Base-by-base conservation (phyloP, 2,113 vertebrate species). In the Onychostoma macrolepis region DNA sequence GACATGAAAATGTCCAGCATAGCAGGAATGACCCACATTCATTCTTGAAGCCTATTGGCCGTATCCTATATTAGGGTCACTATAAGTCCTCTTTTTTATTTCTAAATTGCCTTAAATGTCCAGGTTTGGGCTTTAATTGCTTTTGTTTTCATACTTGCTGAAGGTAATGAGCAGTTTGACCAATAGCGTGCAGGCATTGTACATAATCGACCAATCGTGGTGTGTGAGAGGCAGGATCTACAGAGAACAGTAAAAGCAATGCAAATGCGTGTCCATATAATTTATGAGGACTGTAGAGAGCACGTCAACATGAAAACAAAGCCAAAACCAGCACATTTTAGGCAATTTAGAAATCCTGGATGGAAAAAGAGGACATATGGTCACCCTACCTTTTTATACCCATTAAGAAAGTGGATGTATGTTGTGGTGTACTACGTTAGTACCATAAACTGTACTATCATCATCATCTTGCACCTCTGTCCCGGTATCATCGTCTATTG, bases 401-500 rank as follows among this genome's bases (percentile, higher is more conserved):
- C 38, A 75, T 43, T 45, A 53, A 56, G 17, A 79, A 53, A 79
- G 36, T 61, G 78, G 53, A 61, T 80, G 56, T 80, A n/a, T 41
- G 78, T 58, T 58, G 19, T 24, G 30, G 30, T 80, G 48, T 58
- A 56, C 77, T 79, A 79, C 53, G 21, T 80, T 80, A 80, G 78
- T 58, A 80, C 78, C 77, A 58, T 61, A 80, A 80, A 75, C 58
- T 81, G 36, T n/a, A 58, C 36, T 30, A 33, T 30, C 33, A 61
- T 61, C 10, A 33, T 38, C 50, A 61, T 41, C 69, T 33, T 72
- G 69, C 69, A 38, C 9, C 19, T 77, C 26, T 53, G 45, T 41
- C 21, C 6, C 21, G 24, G 9, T 38, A 36, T 56, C 48, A 79
- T 21, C 28, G 12, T 53, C 30, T 4, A 24, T 12, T 61, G 33